A percentile compares a stretch with the other conserved stretches of the same genome.
These are phyloP conservation scores for Podargus strigoides DNA, from an alignment of 2,797 vertebrate genomes.

Conservation along the genomic window DNA sequence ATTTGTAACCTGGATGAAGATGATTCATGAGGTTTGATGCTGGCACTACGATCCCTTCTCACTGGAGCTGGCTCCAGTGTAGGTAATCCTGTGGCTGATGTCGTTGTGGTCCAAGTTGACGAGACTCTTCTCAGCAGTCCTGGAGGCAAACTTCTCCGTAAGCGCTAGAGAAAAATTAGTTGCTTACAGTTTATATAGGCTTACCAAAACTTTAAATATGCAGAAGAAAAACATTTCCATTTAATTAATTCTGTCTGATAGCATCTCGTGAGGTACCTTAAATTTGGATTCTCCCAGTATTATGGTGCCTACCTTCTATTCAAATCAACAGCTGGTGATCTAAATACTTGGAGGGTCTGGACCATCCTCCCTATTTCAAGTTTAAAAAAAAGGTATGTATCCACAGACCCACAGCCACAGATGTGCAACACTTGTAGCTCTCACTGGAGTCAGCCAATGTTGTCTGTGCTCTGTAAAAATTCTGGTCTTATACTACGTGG, in stretches of 20 bases:
- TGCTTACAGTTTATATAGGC: background rate
- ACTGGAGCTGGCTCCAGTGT: constrained; percentile 93
- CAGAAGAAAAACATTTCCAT: background rate
- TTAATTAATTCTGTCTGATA: background rate
- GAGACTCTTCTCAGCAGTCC: constrained; percentile 90
- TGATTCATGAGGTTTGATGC: constrained; percentile 89
- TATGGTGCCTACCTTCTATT: background rate
- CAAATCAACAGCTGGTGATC: background rate
- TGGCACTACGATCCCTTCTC: constrained; percentile 89
- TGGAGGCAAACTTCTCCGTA: constrained; percentile 88
- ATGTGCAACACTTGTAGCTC: background rate
- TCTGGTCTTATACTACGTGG: background rate
- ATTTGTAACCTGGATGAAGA: constrained; percentile 82
- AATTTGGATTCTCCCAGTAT: background rate
- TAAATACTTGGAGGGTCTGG: background rate
- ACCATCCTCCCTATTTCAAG: background rate
- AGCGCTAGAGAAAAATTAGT: constrained; percentile 75
- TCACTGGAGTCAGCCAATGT: background rate
- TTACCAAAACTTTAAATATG: background rate
- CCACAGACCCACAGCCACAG: background rate
- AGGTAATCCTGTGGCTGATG: constrained; percentile 94
- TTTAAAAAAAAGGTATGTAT: background rate
- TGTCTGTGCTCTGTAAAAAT: background rate
- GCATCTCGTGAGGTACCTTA: background rate
- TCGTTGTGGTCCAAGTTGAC: constrained; percentile 98